Base-by-base conservation (phyloP, 2,797 vertebrate species). In the Alcedo atthis region DNA sequence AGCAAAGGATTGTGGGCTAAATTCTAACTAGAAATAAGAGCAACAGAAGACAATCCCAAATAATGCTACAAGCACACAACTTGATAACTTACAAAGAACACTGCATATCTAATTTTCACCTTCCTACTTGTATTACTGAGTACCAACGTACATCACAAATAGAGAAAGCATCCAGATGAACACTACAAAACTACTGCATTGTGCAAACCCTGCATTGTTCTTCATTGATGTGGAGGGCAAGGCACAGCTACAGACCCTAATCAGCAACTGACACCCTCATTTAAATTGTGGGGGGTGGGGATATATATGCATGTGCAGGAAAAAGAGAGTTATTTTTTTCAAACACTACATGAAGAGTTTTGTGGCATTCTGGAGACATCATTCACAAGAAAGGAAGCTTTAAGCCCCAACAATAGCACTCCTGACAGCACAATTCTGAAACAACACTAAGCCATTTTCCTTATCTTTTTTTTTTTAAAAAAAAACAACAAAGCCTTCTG, bases 351-450 rank as follows among this genome's bases (percentile, higher is more conserved):
- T 33, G 21, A 81, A 80, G 53, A 86, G n/a, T 57, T 62, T 15
- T 61, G 43, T 62, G n/a, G 19, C 32, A 58, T 82, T 86, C 64
- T 66, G 62, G 45, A 64, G 68, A 15, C 62, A 63, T 14, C 40
- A 82, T 49, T 89, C 32, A 90, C 5, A 26, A 71, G 26, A 85
- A 51, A 63, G 6, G 77, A 85, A 80, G 64, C 30, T 57, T 54
- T 30, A 20, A 81, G 30, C 20, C 43, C 14, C 35, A 88, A 81
- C 51, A 96, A 90, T 3, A 89, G 82, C 86, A 66, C 62, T 95
- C 86, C 85, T 83, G 86, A 95, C 95, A 97, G 92, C 46, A 73
- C 69, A 92, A 90, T 93, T 96, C 85, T 89, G 76, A 96, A 91
- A 91, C 48, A 37, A 93, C 67, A 69, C 77, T 20, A 75, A 96